Percentiles rank a stretch among this genome's conserved stretches.
These are phyloP conservation scores for Plebejus melissa DNA, from an alignment of 2,888 invertebrate genomes.

Conservation along the genomic window DNA sequence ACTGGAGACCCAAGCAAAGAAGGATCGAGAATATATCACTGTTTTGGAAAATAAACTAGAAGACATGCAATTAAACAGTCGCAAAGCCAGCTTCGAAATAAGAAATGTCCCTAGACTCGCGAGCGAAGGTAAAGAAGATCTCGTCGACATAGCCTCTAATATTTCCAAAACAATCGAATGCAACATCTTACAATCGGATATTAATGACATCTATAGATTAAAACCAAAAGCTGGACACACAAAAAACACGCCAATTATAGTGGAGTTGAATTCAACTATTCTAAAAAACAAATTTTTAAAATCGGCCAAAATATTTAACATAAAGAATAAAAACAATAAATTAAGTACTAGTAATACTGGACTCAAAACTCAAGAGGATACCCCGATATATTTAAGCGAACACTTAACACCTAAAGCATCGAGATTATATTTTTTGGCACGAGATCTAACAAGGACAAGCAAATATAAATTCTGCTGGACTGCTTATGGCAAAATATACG, in stretches of 20 bases:
- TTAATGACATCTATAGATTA: no score
- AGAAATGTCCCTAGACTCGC: constrained; percentile 34
- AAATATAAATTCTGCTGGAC: no score
- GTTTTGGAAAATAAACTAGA: constrained; percentile 35
- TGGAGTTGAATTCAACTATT: no score
- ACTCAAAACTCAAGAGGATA: constrained; percentile 24
- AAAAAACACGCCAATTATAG: no score
- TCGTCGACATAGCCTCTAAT: constrained; percentile 31
- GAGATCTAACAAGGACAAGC: no score
- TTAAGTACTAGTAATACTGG: constrained; percentile 33
- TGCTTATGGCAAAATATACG: no score
- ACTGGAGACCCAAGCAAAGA: neutral
- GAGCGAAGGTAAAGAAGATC: constrained; percentile 31
- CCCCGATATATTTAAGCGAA: constrained; percentile 31
- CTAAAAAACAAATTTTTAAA: constrained; percentile 19
- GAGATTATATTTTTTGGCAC: no score
- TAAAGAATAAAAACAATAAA: constrained; percentile 33
- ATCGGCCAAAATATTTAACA: constrained; percentile 33
- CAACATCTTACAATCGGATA: no score
- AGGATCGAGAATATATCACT: constrained; percentile 33
- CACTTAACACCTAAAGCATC: neutral
- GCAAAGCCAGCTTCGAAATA: constrained; percentile 35
- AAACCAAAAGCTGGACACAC: no score
- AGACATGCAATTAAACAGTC: constrained; percentile 26
- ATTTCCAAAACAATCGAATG: constrained; percentile 18